phyloP scores from a whole-genome alignment of 2,888 invertebrate genomes.

The Rotaria macrura region DNA sequence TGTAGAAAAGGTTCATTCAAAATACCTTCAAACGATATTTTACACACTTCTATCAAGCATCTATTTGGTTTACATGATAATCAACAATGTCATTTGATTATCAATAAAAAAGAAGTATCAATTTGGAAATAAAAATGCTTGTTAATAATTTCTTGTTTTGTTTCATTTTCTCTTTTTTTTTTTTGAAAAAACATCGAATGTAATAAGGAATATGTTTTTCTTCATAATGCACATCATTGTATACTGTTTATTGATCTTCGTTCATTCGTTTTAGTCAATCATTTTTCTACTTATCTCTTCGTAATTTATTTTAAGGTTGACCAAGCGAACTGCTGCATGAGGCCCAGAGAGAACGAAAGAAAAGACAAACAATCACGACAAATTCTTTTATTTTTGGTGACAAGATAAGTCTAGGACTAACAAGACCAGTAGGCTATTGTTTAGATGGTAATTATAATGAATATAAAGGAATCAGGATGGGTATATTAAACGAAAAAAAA shows the following conservation, averaged over 20 bases:
- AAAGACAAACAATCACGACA: neutral
- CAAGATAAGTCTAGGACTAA: slow-evolving; percentile 5
- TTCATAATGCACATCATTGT: too few relatives aligned
- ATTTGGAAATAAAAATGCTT: neutral
- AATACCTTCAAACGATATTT: neutral
- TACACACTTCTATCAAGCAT: neutral
- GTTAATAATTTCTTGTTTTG: too few relatives aligned
- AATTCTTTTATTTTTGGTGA: neutral
- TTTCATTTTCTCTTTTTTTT: too few relatives aligned
- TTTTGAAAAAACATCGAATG: too few relatives aligned
- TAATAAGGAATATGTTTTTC: too few relatives aligned
- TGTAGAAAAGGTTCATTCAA: neutral
- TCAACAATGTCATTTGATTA: neutral
- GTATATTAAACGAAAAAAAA: neutral
- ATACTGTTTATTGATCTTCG: too few relatives aligned
- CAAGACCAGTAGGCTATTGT: slow-evolving; percentile 12
- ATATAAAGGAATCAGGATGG: neutral
- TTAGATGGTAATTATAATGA: neutral
- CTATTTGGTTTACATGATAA: neutral
- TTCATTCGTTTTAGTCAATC: too few relatives aligned
- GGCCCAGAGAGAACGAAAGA: neutral
- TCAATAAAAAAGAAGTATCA: neutral
- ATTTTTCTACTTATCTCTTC: neutral
- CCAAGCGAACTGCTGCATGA: neutral
- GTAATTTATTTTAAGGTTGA: neutral